Conservation (phyloP, 1,140 invertebrate genomes). For the Ylistrum balloti region DNA sequence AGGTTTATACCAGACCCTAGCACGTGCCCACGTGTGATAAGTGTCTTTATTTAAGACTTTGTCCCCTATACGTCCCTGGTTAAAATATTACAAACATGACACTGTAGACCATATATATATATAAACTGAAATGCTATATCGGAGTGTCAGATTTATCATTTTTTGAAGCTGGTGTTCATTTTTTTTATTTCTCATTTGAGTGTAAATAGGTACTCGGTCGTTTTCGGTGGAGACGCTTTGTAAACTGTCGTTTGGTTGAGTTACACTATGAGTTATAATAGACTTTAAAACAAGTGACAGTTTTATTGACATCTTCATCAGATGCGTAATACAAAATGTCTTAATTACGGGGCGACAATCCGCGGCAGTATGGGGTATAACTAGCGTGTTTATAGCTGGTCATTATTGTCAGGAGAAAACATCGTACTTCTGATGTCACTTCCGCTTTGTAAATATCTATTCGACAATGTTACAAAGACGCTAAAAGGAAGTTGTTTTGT, state of each 20-base stretch:
- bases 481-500: no score
- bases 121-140: no score
- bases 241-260: not conserved
- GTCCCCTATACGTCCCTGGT: not conserved
- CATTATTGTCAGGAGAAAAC: not conserved
- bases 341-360: not conserved
- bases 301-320: not conserved
- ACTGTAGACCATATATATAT: not conserved
- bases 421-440: no score
- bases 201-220: no score
- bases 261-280: no score
- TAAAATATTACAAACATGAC: no score
- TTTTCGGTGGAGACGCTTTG: not conserved
- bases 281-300: not conserved
- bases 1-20: not conserved
- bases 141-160: no score
- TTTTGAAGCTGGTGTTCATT: no score
- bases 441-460: no score
- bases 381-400: no score
- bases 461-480: no score
- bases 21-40: not conserved
- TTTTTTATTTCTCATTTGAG: no score
- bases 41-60: not conserved
- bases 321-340: not conserved
- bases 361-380: not conserved